A percentile compares a stretch with the other conserved stretches of the same genome.
Conservation (phyloP, 1,140 invertebrate species). For the Adelges cooleyi region DNA sequence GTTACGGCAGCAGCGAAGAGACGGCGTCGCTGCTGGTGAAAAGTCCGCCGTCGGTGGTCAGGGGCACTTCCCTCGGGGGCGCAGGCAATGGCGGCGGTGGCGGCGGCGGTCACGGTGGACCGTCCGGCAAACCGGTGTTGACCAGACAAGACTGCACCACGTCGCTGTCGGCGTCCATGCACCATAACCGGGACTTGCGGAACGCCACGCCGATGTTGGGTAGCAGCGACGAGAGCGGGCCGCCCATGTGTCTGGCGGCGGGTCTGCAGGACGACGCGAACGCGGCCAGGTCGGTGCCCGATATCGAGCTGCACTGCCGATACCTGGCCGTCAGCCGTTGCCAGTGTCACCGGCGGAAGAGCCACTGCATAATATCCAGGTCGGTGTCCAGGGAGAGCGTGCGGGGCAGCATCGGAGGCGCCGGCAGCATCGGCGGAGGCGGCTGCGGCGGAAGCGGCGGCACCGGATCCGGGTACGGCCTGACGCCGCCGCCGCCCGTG, state of each 20-base stretch:
- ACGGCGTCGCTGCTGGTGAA: conserved; percentile 59
- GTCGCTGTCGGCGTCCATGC: conserved; percentile 47
- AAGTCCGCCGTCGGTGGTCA: conserved; percentile 42
- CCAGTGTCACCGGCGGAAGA: conserved; percentile 38
- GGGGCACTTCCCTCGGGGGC: conserved; percentile 54
- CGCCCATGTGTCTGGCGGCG: conserved; percentile 40
- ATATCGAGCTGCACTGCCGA: conserved; percentile 74
- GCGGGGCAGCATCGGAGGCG: conserved; percentile 40
- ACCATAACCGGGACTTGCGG: neutral
- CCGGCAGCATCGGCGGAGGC: neutral
- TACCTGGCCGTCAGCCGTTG: conserved; percentile 39
- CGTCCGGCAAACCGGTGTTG: conserved; percentile 55
- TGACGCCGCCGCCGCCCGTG: conserved; percentile 48
- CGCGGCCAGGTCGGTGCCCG: conserved; percentile 70
- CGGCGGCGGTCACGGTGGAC: conserved; percentile 33
- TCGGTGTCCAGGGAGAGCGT: conserved; percentile 49
- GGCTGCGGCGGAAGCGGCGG: neutral
- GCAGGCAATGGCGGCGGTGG: neutral
- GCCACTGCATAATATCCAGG: conserved; percentile 35
- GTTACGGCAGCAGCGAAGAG: conserved; percentile 62
- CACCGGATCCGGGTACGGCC: neutral
- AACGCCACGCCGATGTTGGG: conserved; percentile 52
- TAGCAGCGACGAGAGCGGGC: conserved; percentile 63
- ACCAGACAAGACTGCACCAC: conserved; percentile 72
- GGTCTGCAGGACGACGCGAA: conserved; percentile 48